phyloP scores from a whole-genome alignment of 2,797 vertebrate genomes.

The Artibeus lituratus region DNA sequence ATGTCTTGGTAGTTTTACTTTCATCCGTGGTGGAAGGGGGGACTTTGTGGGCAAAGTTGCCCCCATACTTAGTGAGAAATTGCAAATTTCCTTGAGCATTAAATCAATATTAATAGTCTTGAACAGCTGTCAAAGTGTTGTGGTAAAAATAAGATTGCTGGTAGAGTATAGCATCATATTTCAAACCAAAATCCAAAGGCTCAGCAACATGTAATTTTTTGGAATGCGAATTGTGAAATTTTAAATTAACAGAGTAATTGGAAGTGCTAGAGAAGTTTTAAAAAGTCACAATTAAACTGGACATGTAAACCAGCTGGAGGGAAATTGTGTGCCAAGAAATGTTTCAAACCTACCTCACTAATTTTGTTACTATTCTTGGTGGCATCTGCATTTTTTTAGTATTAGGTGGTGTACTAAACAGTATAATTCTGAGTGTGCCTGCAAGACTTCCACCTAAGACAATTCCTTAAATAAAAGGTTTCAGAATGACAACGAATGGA shows the following conservation, averaged over 20 bases:
- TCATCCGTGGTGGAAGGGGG: no score
- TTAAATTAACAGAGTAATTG: neutral
- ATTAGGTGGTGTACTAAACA: neutral
- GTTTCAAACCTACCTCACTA: neutral
- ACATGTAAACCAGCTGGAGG: neutral
- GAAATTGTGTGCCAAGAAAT: neutral
- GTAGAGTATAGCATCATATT: neutral
- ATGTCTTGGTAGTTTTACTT: no score
- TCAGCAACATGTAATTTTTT: neutral
- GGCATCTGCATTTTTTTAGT: neutral
- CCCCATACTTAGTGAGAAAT: neutral
- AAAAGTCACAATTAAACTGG: neutral
- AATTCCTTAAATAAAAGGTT: neutral
- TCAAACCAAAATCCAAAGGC: slow-evolving; percentile 17
- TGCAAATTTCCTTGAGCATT: neutral
- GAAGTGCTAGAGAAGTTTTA: neutral
- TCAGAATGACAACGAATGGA: neutral
- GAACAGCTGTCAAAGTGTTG: neutral
- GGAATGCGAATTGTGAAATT: neutral
- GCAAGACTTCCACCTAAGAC: neutral
- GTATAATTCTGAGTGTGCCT: neutral
- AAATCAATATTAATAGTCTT: neutral
- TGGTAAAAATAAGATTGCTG: neutral
- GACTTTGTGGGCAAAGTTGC: no score
- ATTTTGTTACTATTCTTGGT: neutral